Evolutionary conservation across 2,797 vertebrate genomes (phyloP), one percentile per base, ranked within the genome.

Genomic region (Eospalax fontanierii): DNA sequence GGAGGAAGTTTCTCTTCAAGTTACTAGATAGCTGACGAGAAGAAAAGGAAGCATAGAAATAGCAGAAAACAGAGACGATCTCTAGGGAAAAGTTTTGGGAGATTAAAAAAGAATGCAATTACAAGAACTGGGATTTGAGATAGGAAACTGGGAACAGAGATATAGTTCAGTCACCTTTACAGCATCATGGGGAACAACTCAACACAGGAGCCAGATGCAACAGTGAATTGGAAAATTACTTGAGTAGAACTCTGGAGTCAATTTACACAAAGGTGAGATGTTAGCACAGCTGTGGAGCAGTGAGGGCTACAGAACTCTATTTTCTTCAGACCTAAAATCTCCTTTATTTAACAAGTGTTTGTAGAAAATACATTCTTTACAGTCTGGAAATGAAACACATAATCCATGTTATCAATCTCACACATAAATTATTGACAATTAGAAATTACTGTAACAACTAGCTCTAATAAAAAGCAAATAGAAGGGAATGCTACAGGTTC

Each of bases 221-320:
- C n/a, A 4, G 24, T 82, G 30, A 59, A 75, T 0, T 79, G 35
- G 30, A 57, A 33, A 71, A 1, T 46, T 86, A 8, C 50, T 63
- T 61, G 33, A 86, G 26, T 46, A 83, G 28, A 11, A 38, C 57
- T 11, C 30, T 30, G n/a, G 22, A 76, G 30, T 75, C 70, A 21
- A 10, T 82, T 1, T 61, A 15, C 76, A 46, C 3, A 54, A 35
- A 59, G 73, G 59, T 14, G 21, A 75, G 54, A 10, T 9, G 22
- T 71, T 65, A 71, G 18, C 6, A 14, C 50, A 87, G 35, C 10
- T n/a, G n/a, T 14, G 28, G 35, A 9, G 30, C 22, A 86, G 3
- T 30, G 2, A 61, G 0, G 0, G 50, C 4, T 71, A 1, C 2
- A 22, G 40, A 24, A 16, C 24, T 43, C 18, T 54, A 9, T 6